phyloP scores from a whole-genome alignment of 2,888 invertebrate genomes.

The Phortica okadai region DNA sequence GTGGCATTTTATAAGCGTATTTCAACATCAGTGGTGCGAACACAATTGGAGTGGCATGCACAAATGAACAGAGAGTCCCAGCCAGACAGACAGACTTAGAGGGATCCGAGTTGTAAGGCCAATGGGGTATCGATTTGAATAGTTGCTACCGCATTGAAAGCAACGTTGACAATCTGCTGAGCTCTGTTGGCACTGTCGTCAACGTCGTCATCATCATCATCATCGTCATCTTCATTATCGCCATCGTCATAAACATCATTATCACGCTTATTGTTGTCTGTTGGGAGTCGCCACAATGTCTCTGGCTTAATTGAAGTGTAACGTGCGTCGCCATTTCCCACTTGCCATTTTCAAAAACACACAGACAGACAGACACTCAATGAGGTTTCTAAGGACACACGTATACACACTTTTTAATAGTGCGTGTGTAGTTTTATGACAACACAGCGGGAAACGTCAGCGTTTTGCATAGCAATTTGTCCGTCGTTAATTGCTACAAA shows the following conservation, averaged over 20 bases:
- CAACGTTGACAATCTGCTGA: neutral
- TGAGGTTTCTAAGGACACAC: neutral
- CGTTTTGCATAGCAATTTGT: conserved; percentile 15
- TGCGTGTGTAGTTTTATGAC: neutral
- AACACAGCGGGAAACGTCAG: neutral
- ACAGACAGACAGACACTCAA: neutral
- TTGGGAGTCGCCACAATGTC: neutral
- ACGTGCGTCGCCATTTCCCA: neutral
- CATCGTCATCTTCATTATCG: neutral
- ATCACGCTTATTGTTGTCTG: neutral
- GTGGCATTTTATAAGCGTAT: conserved; percentile 60
- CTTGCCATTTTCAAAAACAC: neutral
- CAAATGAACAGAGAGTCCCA: neutral
- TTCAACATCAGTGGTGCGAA: neutral
- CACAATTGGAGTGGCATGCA: neutral
- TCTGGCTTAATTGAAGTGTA: conserved; percentile 13
- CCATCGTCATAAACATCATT: too few species aligned
- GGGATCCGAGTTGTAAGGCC: too few species aligned
- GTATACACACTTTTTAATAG: neutral
- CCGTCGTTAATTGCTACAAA: neutral
- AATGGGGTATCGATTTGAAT: conserved; percentile 56
- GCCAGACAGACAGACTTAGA: conserved; percentile 48
- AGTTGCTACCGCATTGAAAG: conserved; percentile 32
- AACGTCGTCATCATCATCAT: neutral
- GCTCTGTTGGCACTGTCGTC: neutral